phyloP scores from a whole-genome alignment of 2,797 vertebrate species.

The Brachyalestes nurse region DNA sequence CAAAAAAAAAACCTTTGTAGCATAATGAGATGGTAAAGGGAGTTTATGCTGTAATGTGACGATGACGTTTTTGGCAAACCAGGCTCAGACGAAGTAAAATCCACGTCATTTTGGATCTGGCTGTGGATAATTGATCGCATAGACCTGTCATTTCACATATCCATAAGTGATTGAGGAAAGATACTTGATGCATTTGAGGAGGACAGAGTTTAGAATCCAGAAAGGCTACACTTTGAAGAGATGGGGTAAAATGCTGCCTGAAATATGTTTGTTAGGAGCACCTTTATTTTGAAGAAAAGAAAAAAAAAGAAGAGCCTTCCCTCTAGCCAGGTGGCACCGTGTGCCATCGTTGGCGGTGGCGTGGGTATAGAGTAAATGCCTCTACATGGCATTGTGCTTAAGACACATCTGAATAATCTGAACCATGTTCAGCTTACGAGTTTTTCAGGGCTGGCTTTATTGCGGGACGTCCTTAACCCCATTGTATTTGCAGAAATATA shows the following conservation, averaged over 20 bases:
- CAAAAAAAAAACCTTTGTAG: conserved; percentile 9
- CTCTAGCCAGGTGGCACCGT: conserved; percentile 88
- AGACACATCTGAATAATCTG: conserved; percentile 96
- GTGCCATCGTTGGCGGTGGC: conserved; percentile 86
- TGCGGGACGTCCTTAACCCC: conserved; percentile 65
- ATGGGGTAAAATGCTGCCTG: conserved; percentile 52
- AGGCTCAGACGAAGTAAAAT: not conserved
- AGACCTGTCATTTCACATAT: not conserved
- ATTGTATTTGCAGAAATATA: conserved; percentile 52
- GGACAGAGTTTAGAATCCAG: conserved; percentile 7
- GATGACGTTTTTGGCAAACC: not conserved
- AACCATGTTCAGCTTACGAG: conserved; percentile 97
- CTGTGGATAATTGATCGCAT: not conserved
- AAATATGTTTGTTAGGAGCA: conserved; percentile 56
- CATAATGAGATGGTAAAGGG: not conserved
- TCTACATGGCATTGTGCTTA: conserved; percentile 95
- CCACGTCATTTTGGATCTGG: not conserved
- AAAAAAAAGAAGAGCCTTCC: conserved; percentile 80
- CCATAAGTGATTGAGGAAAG: not conserved
- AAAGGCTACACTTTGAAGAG: conserved; percentile 5
- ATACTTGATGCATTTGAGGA: conserved; percentile 37
- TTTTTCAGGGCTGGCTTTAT: conserved; percentile 49
- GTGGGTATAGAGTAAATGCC: conserved; percentile 96
- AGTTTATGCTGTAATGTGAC: not conserved
- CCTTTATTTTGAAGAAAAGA: conserved; percentile 61